Evolutionary conservation across 2,113 vertebrate species (phyloP).

Genomic region (Marcusenius ussheri): DNA sequence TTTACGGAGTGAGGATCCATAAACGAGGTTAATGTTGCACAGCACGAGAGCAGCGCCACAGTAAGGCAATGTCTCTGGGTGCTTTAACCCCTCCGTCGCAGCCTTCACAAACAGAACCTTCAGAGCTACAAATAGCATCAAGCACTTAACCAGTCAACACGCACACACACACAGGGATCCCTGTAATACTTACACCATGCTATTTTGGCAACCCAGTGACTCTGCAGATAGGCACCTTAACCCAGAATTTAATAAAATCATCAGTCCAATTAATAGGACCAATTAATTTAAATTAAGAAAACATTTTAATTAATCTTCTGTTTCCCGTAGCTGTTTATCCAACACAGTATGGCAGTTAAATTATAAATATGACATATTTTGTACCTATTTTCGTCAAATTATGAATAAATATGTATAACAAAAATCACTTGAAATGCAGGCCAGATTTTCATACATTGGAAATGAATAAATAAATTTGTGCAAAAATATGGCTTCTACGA

Average conservation of each 20-base stretch:
- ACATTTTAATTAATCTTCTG: neutral
- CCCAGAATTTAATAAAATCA: neutral
- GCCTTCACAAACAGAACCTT: neutral
- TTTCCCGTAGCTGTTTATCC: neutral
- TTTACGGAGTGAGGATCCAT: neutral
- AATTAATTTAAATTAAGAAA: neutral
- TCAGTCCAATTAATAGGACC: neutral
- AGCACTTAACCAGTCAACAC: neutral
- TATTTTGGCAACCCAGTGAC: neutral
- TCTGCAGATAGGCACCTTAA: neutral
- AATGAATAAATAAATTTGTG: neutral
- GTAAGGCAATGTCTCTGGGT: neutral
- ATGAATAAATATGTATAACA: neutral
- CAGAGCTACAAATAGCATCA: neutral
- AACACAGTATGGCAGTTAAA: neutral
- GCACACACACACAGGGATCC: neutral
- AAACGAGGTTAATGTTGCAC: conserved; percentile 1
- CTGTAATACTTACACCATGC: neutral
- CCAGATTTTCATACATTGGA: neutral
- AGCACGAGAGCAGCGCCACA: neutral
- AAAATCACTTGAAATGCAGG: neutral
- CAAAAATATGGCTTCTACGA: neutral
- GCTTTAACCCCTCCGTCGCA: neutral
- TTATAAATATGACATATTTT: neutral
- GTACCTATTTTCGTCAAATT: neutral